Percentiles rank a stretch among this genome's conserved stretches.
Conservation (phyloP, 2,113 vertebrate genomes). For the Corythornis madagascariensis region DNA sequence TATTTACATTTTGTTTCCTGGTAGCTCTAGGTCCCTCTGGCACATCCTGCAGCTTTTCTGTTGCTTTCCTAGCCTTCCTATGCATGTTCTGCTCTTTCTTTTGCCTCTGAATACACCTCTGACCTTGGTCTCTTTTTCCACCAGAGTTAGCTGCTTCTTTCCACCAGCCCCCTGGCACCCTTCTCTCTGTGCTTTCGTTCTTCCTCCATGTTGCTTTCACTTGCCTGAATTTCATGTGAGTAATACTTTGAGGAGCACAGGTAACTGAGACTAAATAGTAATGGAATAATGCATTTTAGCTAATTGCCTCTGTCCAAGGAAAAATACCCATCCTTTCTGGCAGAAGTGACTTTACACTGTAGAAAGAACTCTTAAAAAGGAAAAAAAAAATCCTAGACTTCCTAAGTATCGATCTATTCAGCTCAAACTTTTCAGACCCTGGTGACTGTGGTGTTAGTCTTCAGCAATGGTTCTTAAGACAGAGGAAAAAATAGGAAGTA, state of each 20-base stretch:
- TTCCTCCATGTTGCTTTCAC: background rate
- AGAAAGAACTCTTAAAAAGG: background rate
- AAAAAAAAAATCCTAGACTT: background rate
- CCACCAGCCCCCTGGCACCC: background rate
- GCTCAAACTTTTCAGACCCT: background rate
- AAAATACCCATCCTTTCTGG: background rate
- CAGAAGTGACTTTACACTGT: background rate
- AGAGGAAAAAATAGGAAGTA: conserved; percentile 22
- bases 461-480: conserved; percentile 1
- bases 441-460: background rate
- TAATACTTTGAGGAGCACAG: background rate
- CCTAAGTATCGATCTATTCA: background rate
- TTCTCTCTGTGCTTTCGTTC: background rate
- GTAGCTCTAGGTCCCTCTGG: background rate
- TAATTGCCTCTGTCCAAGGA: background rate
- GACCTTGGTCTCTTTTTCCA: background rate
- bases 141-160: background rate
- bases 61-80: background rate
- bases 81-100: background rate
- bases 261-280: background rate
- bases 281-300: conserved; percentile 15
- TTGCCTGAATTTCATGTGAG: background rate
- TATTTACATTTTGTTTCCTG: background rate
- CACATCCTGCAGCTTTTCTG: background rate
- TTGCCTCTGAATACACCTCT: background rate